Percentiles rank a stretch among this genome's conserved stretches.
Conservation (phyloP, 2,888 invertebrate genomes). For the Morpho deidamia region DNA sequence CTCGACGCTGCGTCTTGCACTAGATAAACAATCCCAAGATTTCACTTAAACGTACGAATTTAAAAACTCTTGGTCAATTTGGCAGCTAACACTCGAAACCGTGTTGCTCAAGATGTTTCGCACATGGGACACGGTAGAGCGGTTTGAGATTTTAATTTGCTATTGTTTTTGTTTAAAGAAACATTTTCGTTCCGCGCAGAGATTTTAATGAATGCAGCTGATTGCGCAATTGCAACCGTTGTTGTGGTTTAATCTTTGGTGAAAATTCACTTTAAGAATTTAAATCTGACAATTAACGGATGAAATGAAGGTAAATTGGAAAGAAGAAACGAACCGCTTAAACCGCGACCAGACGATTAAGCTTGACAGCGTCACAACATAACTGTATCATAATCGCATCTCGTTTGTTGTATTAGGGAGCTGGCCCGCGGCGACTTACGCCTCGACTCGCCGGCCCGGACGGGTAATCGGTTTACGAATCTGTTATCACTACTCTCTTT, state of each 20-base stretch:
- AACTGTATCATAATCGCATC: conserved; percentile 70
- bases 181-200: conserved; percentile 44
- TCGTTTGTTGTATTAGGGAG: conserved; percentile 47
- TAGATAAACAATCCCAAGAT: conserved; percentile 53
- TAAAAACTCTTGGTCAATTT: conserved; percentile 30
- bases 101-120: conserved; percentile 34
- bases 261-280: too few relatives aligned
- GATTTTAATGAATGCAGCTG: conserved; percentile 36
- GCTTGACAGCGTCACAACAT: conserved; percentile 55
- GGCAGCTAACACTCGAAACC: conserved; percentile 32
- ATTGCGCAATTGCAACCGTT: conserved; percentile 30
- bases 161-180: conserved; percentile 48
- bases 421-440: conserved; percentile 38
- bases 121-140: conserved; percentile 28
- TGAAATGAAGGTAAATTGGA: not conserved
- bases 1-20: conserved; percentile 42
- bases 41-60: conserved; percentile 27
- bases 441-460: conserved; percentile 37
- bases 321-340: conserved; percentile 44
- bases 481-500: conserved; percentile 53
- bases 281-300: not conserved
- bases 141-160: conserved; percentile 37
- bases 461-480: conserved; percentile 54
- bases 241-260: conserved; percentile 13
- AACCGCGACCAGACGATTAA: conserved; percentile 45